These are phyloP conservation scores for Galemys pyrenaicus DNA, from an alignment of 2,113 vertebrate genomes.

Conservation along the genomic window DNA sequence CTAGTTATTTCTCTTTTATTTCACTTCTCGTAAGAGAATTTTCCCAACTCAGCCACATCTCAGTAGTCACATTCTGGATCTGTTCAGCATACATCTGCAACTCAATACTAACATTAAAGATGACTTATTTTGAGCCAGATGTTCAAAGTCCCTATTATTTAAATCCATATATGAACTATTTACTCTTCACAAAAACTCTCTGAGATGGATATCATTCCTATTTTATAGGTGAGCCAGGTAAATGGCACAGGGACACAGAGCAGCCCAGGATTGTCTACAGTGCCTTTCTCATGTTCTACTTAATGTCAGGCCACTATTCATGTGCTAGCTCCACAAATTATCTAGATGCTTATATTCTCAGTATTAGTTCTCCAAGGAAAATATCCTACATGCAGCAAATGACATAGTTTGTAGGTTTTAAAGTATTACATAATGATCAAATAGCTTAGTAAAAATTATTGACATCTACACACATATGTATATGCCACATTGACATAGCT, in stretches of 20 bases:
- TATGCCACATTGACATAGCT: not conserved
- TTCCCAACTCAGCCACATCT: not conserved
- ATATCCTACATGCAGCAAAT: not conserved
- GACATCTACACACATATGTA: not conserved
- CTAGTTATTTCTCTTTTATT: not conserved
- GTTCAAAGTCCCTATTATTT: not conserved
- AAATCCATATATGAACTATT: not conserved
- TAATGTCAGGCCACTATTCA: not conserved
- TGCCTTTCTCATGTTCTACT: not conserved
- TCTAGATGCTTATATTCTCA: not conserved
- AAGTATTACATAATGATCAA: not conserved
- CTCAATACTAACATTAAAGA: not conserved
- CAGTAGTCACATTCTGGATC: not conserved
- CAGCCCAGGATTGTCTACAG: not conserved
- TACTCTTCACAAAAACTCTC: not conserved
- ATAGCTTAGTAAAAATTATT: constrained; percentile 12
- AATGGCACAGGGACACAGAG: not conserved
- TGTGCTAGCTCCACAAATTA: not conserved
- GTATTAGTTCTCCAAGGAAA: not conserved
- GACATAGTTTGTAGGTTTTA: not conserved
- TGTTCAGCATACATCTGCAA: not conserved
- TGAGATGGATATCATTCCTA: not conserved
- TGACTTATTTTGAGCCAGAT: not conserved
- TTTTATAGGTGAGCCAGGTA: constrained; percentile 69
- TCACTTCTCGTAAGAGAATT: not conserved